Base-by-base conservation (phyloP, 2,888 invertebrate species). In the Archaeoteleia sp. region DNA sequence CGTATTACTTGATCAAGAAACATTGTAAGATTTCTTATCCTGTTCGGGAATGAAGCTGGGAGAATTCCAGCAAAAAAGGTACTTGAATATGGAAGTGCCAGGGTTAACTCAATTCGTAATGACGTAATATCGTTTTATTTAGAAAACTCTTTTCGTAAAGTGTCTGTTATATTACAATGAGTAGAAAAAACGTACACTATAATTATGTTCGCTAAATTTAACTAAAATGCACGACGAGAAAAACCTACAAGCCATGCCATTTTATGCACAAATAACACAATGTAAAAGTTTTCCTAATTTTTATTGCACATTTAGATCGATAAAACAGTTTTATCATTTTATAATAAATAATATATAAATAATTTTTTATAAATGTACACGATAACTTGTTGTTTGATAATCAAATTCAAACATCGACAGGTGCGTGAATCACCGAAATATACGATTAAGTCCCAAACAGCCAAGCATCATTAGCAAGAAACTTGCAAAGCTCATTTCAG, bases 101-200 rank as follows among this genome's bases (percentile, higher is more conserved):
- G 9, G 66, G 71, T 63, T 37, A 75, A 77, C 68, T 74, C 67
- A 74, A 73, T 61, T 61, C 57, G 67, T 72, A 72, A 72, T 74
- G 68, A 74, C 60, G 48, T 72, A 75, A 75, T 55, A 74, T 20
- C 63, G 73, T 75, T 81, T 80, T 79, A 78, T 79, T 81, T 73
- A 74, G 75, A 77, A 78, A 77, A 75, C 71, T 58, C 14, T 63
- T 70, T 74, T 75, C 67, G 68, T 76, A 66, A 65, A 49, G 69
- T 71, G 71, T 71, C 80, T 79, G 75, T 62, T 79, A 79, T 78
- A 75, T 80, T 82, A 83, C 80, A 83, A 75, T 78, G 70, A 78
- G 74, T 78, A 79, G 70, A 78, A 74, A 77, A 78, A 67, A 53
- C 58, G 69, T 76, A 76, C 68, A 72, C 75, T 79, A 76, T 72